Conservation (phyloP, 2,888 invertebrate species). For the Caenorhabditis wallacei region DNA sequence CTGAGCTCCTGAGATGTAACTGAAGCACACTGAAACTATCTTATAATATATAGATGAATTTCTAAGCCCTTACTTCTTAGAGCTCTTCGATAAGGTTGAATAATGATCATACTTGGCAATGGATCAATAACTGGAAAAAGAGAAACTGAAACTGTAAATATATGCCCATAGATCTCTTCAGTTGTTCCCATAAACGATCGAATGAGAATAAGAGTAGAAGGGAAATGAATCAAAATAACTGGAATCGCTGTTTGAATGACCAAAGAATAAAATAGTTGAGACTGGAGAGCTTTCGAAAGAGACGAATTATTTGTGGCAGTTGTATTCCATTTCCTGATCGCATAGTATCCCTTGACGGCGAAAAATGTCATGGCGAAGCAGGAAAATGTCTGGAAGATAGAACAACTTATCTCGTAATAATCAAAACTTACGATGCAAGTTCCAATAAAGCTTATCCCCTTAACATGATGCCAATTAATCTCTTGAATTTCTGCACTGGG, state of each 20-base stretch:
- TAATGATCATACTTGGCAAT: slow-evolving; percentile 37
- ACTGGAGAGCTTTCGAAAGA: not conserved
- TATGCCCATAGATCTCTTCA: not conserved
- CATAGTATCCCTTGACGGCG: not conserved
- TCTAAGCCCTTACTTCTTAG: not conserved
- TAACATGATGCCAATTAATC: slow-evolving; percentile 3
- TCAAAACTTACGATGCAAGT: slow-evolving; percentile 9
- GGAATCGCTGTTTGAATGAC: slow-evolving; percentile 16
- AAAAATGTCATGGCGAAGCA: slow-evolving; percentile 16
- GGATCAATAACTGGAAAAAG: slow-evolving; percentile 28
- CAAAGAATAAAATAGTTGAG: slow-evolving; percentile 10
- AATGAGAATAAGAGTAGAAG: not conserved
- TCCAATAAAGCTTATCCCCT: slow-evolving; percentile 10
- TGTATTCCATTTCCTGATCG: not conserved
- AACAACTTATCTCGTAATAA: too few species aligned
- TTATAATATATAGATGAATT: not conserved
- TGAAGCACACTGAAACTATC: not conserved
- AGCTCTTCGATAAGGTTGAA: slow-evolving; percentile 20
- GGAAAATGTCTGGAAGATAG: slow-evolving; percentile 14
- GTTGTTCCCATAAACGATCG: not conserved
- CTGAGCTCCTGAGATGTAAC: not conserved
- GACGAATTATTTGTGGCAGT: not conserved
- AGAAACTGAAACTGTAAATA: slow-evolving; percentile 6
- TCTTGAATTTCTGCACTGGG: slow-evolving; percentile 8
- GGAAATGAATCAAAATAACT: slow-evolving; percentile 7